A percentile compares a stretch with the other conserved stretches of the same genome.
These are phyloP conservation scores for Loripinus fragilis DNA, from an alignment of 2,888 invertebrate genomes.

Conservation along the genomic window DNA sequence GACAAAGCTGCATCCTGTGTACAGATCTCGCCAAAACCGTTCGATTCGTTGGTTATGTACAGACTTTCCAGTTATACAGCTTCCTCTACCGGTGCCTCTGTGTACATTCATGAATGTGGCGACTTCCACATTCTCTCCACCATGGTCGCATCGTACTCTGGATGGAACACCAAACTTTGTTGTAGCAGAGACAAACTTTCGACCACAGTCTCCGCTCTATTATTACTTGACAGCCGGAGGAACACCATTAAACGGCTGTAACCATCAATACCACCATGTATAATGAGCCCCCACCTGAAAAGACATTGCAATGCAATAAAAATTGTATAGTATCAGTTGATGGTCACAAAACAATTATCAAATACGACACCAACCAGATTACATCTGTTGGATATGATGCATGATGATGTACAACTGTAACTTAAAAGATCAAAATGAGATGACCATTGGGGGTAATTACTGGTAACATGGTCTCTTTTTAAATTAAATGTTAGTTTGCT, in stretches of 20 bases:
- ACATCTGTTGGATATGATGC: too few relatives aligned
- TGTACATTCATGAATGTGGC: conserved; percentile 36
- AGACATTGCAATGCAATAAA: too few relatives aligned
- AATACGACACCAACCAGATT: too few relatives aligned
- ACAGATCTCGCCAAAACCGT: conserved; percentile 52
- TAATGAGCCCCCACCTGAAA: conserved; percentile 46
- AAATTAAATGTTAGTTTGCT: too few relatives aligned
- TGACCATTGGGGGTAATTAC: too few relatives aligned
- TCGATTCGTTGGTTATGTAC: conserved; percentile 47
- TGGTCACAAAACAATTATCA: too few relatives aligned
- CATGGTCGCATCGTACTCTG: conserved; percentile 36
- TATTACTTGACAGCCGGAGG: conserved; percentile 35
- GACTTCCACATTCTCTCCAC: conserved; percentile 41
- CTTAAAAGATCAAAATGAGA: too few relatives aligned
- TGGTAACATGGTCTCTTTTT: too few relatives aligned
- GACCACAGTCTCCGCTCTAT: conserved; percentile 43
- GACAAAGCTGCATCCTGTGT: conserved; percentile 37
- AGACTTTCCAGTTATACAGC: conserved; percentile 36
- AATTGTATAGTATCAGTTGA: too few relatives aligned
- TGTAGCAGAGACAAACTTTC: conserved; percentile 27
- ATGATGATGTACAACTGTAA: too few relatives aligned
- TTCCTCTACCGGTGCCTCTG: conserved; percentile 6
- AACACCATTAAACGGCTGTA: conserved; percentile 42
- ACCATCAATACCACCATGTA: conserved; percentile 50
- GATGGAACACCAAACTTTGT: conserved; percentile 29